phyloP scores from a whole-genome alignment of 2,888 invertebrate genomes.

The Unio delphinus region DNA sequence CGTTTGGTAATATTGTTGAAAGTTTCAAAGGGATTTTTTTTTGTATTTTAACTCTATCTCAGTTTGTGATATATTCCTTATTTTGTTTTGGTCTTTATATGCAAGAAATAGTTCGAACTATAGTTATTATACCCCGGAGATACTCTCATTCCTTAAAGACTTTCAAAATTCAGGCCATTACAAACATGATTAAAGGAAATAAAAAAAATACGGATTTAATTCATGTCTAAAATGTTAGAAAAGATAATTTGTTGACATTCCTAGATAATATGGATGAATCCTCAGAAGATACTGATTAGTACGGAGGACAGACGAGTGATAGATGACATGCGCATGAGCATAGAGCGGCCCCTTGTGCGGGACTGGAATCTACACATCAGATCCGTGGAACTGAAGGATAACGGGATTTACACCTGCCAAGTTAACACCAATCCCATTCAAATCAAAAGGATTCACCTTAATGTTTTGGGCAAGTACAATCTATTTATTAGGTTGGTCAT shows the following conservation, averaged over 20 bases:
- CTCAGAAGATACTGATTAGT: conserved; percentile 52
- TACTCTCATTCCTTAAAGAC: too few relatives aligned
- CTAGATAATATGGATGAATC: conserved; percentile 66
- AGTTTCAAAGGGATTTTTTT: too few relatives aligned
- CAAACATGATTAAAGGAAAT: background rate
- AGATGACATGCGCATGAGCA: conserved; percentile 63
- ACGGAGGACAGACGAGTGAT: conserved; percentile 57
- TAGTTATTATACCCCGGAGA: too few relatives aligned
- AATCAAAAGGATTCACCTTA: conserved; percentile 57
- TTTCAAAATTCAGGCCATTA: too few relatives aligned
- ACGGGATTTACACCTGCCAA: conserved; percentile 64
- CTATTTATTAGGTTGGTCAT: background rate
- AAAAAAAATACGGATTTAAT: background rate
- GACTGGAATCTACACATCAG: conserved; percentile 67
- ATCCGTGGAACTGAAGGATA: conserved; percentile 53
- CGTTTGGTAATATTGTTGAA: too few relatives aligned
- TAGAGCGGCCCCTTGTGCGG: conserved; percentile 52
- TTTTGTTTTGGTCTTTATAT: too few relatives aligned
- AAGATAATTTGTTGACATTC: conserved; percentile 7
- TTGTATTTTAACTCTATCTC: too few relatives aligned
- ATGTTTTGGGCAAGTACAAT: conserved; percentile 59
- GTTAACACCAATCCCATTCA: conserved; percentile 63
- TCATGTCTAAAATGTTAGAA: background rate
- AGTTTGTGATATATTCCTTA: too few relatives aligned
- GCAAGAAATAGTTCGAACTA: too few relatives aligned